A percentile compares a stretch with the other conserved stretches of the same genome.
phyloP scores from a whole-genome alignment of 2,113 vertebrate species.

The Xiphophorus couchianus region DNA sequence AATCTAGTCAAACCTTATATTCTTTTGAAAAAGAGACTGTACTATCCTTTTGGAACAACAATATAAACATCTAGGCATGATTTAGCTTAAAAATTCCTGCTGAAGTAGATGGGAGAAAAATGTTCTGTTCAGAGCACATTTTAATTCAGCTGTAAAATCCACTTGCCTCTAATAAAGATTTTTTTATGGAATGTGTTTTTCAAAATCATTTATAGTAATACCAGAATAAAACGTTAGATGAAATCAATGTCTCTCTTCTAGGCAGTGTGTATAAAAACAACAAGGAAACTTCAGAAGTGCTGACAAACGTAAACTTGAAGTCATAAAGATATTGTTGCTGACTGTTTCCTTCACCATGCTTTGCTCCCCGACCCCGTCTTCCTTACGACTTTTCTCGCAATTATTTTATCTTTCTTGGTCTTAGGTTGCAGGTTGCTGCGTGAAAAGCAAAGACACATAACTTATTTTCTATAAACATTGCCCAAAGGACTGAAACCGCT shows the following conservation, averaged over 20 bases:
- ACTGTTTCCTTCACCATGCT: constrained; percentile 22
- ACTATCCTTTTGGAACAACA: too few species aligned
- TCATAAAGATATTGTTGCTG: constrained; percentile 51
- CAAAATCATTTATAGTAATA: constrained; percentile 10
- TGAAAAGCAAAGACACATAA: constrained; percentile 46
- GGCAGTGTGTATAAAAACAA: constrained; percentile 42
- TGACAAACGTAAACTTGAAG: constrained; percentile 54
- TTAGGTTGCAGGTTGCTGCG: constrained; percentile 31
- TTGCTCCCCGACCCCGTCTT: constrained; percentile 22
- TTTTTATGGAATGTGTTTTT: constrained; percentile 41
- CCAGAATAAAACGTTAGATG: constrained; percentile 38
- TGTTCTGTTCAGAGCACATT: constrained; percentile 9
- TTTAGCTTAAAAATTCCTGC: too few species aligned
- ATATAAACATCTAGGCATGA: too few species aligned
- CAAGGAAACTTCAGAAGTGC: constrained; percentile 55
- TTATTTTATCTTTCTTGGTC: constrained; percentile 20
- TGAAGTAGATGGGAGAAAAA: too few species aligned
- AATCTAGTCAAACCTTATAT: too few species aligned
- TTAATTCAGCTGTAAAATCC: constrained; percentile 23
- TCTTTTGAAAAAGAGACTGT: too few species aligned
- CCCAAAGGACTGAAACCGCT: constrained; percentile 26
- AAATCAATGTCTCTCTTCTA: constrained; percentile 56
- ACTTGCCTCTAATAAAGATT: constrained; percentile 33
- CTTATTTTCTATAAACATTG: constrained; percentile 45
- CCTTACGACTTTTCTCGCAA: constrained; percentile 9